Conservation (phyloP, 2,113 vertebrate species). For the Piliocolobus tephrosceles region DNA sequence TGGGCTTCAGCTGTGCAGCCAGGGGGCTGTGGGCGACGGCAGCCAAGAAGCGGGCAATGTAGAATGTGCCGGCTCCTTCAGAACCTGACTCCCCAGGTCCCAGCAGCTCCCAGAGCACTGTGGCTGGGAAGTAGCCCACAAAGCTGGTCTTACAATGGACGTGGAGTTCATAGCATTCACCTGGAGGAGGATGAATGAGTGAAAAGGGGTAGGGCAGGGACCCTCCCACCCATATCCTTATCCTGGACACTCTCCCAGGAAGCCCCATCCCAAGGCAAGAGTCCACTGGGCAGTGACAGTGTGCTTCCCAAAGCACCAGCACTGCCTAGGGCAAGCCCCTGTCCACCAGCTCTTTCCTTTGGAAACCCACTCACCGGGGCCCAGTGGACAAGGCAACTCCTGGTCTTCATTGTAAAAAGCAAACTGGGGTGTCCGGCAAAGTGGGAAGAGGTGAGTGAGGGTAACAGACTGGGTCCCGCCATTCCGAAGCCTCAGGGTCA, state of each 20-base stretch:
- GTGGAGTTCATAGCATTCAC: constrained; percentile 82
- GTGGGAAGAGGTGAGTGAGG: constrained; percentile 83
- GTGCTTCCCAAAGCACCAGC: neutral
- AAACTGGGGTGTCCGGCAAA: constrained; percentile 71
- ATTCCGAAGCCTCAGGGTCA: constrained; percentile 87
- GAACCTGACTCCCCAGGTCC: neutral
- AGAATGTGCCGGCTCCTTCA: constrained; percentile 81
- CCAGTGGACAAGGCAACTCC: constrained; percentile 77
- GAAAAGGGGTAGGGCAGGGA: neutral
- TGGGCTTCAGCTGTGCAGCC: constrained; percentile 86
- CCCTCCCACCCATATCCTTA: no score
- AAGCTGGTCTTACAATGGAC: constrained; percentile 80
- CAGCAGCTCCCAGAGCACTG: constrained; percentile 77
- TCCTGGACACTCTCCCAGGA: neutral
- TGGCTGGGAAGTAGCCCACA: constrained; percentile 85
- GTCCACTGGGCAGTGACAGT: neutral
- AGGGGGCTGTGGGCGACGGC: constrained; percentile 82
- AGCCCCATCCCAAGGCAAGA: neutral
- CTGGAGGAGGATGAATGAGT: constrained; percentile 74
- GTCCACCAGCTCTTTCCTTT: neutral
- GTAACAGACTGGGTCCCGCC: constrained; percentile 75
- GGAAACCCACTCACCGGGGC: constrained; percentile 84
- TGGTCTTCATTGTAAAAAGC: constrained; percentile 71
- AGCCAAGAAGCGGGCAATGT: constrained; percentile 88
- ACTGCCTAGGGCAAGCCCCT: neutral